Conservation (phyloP, 2,113 vertebrate species). For the Nyctibius bracteatus region DNA sequence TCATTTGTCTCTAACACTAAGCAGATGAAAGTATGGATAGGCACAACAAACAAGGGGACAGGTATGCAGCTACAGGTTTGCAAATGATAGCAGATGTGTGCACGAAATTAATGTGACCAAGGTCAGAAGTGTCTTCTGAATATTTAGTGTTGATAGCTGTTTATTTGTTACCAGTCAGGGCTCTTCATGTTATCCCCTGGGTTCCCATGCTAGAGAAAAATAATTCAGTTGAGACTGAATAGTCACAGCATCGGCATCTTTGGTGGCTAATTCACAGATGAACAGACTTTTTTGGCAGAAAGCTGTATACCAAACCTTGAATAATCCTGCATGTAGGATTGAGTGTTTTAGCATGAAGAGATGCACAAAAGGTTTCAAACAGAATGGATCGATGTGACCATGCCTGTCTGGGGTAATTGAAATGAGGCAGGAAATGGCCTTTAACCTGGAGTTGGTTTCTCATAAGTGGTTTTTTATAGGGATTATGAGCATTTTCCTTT, state of each 20-base stretch:
- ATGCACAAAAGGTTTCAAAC: background rate
- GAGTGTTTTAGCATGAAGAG: background rate
- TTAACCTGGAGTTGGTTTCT: constrained; percentile 4
- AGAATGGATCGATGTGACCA: background rate
- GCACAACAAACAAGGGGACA: background rate
- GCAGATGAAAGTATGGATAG: background rate
- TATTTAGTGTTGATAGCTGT: background rate
- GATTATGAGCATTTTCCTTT: background rate
- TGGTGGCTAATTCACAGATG: background rate
- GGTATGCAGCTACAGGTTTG: background rate
- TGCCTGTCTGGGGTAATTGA: background rate
- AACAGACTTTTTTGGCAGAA: background rate
- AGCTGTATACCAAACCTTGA: background rate
- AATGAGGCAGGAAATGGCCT: constrained; percentile 29
- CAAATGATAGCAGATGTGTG: background rate
- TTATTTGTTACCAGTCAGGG: background rate
- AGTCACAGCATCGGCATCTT: background rate
- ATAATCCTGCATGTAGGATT: background rate
- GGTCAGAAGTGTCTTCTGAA: background rate
- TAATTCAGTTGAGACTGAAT: background rate
- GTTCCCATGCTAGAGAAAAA: background rate
- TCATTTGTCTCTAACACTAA: background rate
- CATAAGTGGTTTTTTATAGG: background rate
- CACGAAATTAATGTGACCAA: background rate
- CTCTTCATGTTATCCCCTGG: background rate